phyloP scores from a whole-genome alignment of 30 jellyfish, hydroid and myxozoan species.

The Mastigias papua region DNA sequence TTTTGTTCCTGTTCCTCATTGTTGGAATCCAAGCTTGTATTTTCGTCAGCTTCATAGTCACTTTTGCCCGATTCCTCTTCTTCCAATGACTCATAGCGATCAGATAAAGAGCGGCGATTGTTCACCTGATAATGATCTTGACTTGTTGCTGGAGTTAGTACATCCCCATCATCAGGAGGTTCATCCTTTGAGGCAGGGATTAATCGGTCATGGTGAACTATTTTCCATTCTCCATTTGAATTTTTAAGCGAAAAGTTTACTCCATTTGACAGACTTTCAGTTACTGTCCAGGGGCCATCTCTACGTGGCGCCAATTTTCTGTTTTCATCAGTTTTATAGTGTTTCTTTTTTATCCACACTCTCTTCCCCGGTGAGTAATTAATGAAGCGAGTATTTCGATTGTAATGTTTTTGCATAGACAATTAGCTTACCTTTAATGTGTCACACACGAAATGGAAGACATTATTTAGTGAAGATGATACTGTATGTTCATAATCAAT shows the following conservation, averaged over 20 bases:
- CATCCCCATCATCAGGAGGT: not conserved
- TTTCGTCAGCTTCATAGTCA: slow-evolving; percentile 34
- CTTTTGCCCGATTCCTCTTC: not conserved
- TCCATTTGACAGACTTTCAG: slow-evolving; percentile 20
- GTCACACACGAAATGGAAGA: slow-evolving; percentile 24
- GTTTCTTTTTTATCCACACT: slow-evolving; percentile 50
- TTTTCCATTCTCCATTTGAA: slow-evolving; percentile 5
- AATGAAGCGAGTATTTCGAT: slow-evolving; percentile 33
- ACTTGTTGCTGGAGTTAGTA: not conserved
- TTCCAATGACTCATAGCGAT: not conserved
- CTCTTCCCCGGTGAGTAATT: slow-evolving; percentile 41
- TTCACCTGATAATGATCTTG: not conserved
- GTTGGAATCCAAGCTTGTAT: slow-evolving; percentile 1
- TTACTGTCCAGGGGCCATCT: slow-evolving; percentile 46
- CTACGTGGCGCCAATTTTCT: slow-evolving; percentile 40
- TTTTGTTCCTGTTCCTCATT: not conserved
- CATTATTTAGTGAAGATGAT: slow-evolving; percentile 33
- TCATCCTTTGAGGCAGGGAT: slow-evolving; percentile 1
- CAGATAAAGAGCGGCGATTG: not conserved
- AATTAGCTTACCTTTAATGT: slow-evolving; percentile 50
- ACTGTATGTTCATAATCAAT: slow-evolving; percentile 11
- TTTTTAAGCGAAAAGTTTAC: slow-evolving; percentile 23
- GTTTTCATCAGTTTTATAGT: slow-evolving; percentile 30
- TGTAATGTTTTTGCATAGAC: slow-evolving; percentile 65
- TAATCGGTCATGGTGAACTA: slow-evolving; percentile 41